Base-by-base conservation (phyloP, 2,888 invertebrate species). In the Polyommatus iphigenia region DNA sequence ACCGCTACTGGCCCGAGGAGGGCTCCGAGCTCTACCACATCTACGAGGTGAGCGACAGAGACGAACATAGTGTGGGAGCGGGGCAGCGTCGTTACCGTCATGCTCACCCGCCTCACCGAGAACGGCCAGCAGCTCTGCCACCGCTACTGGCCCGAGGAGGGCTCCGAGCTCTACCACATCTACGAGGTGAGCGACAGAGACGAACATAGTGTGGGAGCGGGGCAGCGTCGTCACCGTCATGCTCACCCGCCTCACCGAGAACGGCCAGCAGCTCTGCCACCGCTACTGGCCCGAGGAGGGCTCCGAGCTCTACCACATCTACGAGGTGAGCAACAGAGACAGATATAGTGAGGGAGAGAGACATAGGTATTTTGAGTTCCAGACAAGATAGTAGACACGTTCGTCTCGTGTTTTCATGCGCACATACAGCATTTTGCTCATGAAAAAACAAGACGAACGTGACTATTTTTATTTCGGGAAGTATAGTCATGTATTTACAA, bases 271-370 rank as follows among this genome's bases (percentile, higher is more conserved):
- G 77, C 97, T 99, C 92, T 99, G 99, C 93, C 98, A 99, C 85
- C 97, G 99, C 18, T 99, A 99, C 91, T 99, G 99, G 99, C 99
- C 99, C 0, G 99, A 99, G 88, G 99, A 99, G 90, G 99, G 99
- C 81, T 98, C 98, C 20, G 99, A 99, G 89, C 96, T 99, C 78
- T 99, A 99, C 90, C 99, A 99, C 90, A 99, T 99, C 87, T 99
- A 99, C 91, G 99, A 99, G 96, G 98, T 97, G 85, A 59, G 71
- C 32, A 13, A 24, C 46, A 24, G 67, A n/a, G 13, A 20, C 15
- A 20, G 32, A 67, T 1, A 67, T 5, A 13, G 24, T 62, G 62
- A 24, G 62, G 20, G 24, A 24, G 62, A n/a, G 57, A 32, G 1
- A 36, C 36, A 36, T 36, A 36, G 6, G 36, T 36, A 36, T 36